Base-by-base conservation (phyloP, 2,113 vertebrate genomes). In the Pyxicephalus adspersus region DNA sequence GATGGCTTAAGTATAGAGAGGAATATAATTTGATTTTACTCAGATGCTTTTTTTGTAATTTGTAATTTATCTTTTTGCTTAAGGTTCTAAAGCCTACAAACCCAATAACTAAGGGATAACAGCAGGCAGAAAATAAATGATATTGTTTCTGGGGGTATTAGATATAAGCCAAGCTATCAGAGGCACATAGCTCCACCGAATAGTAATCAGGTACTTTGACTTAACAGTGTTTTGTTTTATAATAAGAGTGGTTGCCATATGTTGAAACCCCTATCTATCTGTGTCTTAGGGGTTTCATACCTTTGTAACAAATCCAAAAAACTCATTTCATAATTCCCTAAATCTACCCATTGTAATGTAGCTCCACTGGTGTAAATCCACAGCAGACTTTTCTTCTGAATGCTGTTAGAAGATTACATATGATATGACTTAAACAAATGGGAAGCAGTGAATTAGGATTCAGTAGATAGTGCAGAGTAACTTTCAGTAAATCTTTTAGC, bases 131-230 rank as follows among this genome's bases (percentile, higher is more conserved):
- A 94, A 96, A 98, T 96, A 98, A 98, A 98, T 97, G 94, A 96
- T 96, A 96, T 96, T 96, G 95, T 97, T 96, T 96, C 95, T 86
- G 89, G 88, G 54, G 94, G 96, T 92, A 95, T 98, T 97, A 98
- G 91, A 93, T 90, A 85, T 98, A 98, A 98, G 94, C 96, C 94
- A 84, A 86, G 88, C 91, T 93, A 93, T 94, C 91, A 89, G 92
- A 94, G 95, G 93, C 89, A 91, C 95, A 94, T 94, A 93, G 92
- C 94, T 94, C 92, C 91, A 89, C 84, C 92, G 96, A 98, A 98
- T 98, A 91, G 91, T 96, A 98, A 99, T 97, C 95, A 98, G 95
- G 94, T 97, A 94, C 96, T 98, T 97, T 95, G 96, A 96, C 94
- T 95, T 95, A 96, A 95, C 91, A 90, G 89, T 93, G 88, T 93